Conservation (phyloP, 2,113 vertebrate species). For the Neomonachus schauinslandi region DNA sequence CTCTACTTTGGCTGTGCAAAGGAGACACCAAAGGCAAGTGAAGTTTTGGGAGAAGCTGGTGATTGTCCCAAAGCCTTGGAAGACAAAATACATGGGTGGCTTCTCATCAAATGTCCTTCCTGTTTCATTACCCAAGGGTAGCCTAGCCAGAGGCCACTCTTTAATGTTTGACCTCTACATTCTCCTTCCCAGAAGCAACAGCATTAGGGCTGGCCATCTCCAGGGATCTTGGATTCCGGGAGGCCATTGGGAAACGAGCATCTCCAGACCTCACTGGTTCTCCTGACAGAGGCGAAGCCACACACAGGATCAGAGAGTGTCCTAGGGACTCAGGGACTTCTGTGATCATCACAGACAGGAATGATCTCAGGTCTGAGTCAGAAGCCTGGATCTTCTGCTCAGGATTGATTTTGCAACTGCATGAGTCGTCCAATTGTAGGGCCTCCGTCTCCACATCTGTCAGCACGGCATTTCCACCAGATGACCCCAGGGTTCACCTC, state of each 20-base stretch:
- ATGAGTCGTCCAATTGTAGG: neutral
- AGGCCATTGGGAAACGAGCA: neutral
- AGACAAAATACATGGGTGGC: slow-evolving; percentile 16
- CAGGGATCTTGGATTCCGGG: neutral
- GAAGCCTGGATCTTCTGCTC: neutral
- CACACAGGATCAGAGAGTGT: neutral
- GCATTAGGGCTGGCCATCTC: neutral
- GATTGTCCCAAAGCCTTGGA: neutral
- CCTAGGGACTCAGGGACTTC: neutral
- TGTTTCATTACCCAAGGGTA: neutral
- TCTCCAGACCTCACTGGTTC: neutral
- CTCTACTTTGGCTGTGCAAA: neutral
- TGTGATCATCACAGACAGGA: neutral
- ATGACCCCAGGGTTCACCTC: neutral
- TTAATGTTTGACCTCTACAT: neutral
- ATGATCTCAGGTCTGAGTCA: neutral
- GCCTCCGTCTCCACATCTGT: neutral
- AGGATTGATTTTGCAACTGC: neutral
- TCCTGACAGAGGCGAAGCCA: neutral
- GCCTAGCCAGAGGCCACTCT: neutral
- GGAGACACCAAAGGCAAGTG: neutral
- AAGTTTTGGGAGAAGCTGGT: neutral
- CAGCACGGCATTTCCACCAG: neutral
- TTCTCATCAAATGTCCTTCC: neutral
- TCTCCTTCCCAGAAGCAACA: neutral